A percentile compares a stretch with the other conserved stretches of the same genome.
Evolutionary conservation across 1,140 invertebrate species (phyloP).

Genomic region (Frieseomelitta varia): DNA sequence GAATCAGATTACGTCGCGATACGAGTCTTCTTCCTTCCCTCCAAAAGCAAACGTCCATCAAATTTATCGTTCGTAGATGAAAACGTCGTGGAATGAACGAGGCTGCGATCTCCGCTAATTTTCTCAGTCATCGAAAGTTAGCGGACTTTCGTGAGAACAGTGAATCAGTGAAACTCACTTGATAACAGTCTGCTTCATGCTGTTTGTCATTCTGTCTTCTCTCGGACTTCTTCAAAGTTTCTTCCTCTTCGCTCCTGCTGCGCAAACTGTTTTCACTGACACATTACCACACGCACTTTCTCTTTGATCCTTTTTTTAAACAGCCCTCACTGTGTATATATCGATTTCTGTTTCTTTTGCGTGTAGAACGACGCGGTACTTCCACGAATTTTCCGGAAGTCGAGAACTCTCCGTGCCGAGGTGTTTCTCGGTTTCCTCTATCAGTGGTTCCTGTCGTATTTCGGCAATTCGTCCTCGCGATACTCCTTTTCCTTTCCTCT

Average conservation of each 20-base stretch:
- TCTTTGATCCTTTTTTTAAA: not conserved
- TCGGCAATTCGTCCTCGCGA: not conserved
- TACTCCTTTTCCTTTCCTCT: not conserved
- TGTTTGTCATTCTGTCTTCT: constrained; percentile 75
- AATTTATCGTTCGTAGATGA: not conserved
- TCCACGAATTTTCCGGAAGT: not conserved
- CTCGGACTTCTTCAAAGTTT: not conserved
- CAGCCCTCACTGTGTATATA: not conserved
- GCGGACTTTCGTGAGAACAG: not conserved
- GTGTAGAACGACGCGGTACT: constrained; percentile 23
- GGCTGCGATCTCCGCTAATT: not conserved
- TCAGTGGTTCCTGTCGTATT: not conserved
- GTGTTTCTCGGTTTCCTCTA: not conserved
- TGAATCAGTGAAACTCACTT: constrained; percentile 75
- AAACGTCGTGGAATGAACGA: no score
- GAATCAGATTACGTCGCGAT: not conserved
- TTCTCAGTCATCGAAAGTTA: not conserved
- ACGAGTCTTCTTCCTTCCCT: not conserved
- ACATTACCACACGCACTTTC: constrained; percentile 58
- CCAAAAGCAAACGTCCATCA: not conserved
- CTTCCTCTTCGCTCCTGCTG: not conserved
- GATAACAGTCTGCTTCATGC: constrained; percentile 81
- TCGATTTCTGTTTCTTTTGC: not conserved
- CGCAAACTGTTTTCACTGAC: constrained; percentile 41
- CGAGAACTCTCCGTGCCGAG: not conserved